Base-by-base conservation (phyloP, 2,888 invertebrate species). In the Oxycera nigricornis region DNA sequence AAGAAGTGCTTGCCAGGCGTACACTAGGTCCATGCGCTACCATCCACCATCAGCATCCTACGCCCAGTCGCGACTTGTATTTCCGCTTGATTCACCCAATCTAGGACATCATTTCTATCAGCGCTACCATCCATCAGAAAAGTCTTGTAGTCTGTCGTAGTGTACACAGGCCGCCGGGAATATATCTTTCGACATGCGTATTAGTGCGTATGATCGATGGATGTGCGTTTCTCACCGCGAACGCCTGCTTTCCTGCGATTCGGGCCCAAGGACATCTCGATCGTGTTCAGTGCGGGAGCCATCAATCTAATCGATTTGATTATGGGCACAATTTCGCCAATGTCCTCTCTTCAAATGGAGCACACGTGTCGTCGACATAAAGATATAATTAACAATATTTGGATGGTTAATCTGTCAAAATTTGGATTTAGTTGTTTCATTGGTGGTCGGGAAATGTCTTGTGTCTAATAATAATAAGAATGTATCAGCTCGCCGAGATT, bases 111-210 rank as follows among this genome's bases (percentile, higher is more conserved):
- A 14, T 3, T 55, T 24, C 55, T 6, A 22, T 55, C 55, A 6
- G 11, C 55, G 22, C 3, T 11, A 20, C 39, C 39, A 62, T 62
- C 62, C 31, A 62, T 62, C 62, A 62, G 4, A 55, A 14, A 20
- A 62, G 39, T 62, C 17, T 35, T 35, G 62, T 62, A 4, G 35
- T 3, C 31, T 62, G 62, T 62, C 62, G 39, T 62, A 62, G 30
- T 17, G 22, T 9, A 62, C n/a, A 62, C 28, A 62, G 4, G 30
- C 55, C 24, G 7, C 39, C 55, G 14, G 6, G 46, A 55, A 55
- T 9, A 55, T 55, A 55, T 55, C 55, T 55, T 17, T 55, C 55
- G 24, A 22, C 55, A 17, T 14, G 55, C 20, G 22, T 24, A 14
- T 24, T 55, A 55, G 55, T 24, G 26, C 2, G 26, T 28, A 59